Base-by-base conservation (phyloP, 1,140 invertebrate genomes). In the Dryas iulia region DNA sequence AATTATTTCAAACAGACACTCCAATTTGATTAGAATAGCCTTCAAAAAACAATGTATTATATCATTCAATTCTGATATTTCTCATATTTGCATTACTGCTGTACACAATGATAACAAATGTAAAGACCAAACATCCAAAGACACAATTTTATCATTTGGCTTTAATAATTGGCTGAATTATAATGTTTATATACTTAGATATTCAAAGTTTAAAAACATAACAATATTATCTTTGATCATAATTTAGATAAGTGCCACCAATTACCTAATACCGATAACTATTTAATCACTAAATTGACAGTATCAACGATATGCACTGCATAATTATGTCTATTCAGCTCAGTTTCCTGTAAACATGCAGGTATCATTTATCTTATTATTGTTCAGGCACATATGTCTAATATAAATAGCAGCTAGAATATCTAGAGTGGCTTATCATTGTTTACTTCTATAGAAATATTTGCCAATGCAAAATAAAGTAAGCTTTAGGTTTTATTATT, bases 281-380 rank as follows among this genome's bases (percentile, higher is more conserved):
- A 47, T 47, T 21, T 21, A 47, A 47, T 47, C 7, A 47, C 39
- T 47, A 47, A 2, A 47, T 47, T 47, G 18, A 18, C 23, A 35
- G 5, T 47, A 39, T 14, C 24, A 21, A 59, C 57, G 0, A 33
- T 59, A 10, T 21, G 30, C 39, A 8, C 18, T 21, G 8, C 18
- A 47, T 14, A 47, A 47, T n/a, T 6, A 14, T 35, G 33, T n/a
- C 33, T 35, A 35, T 47, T 47, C 39, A 47, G 3, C 39, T 47
- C 8, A 53, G 47, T 62, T 62, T 53, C 47, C 39, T 62, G 47
- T 52, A 62, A 62, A 53, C 60, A 53, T 28, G 26, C 18, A 62
- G 28, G 26, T 52, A 62, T 30, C 26, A 18, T 26, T 66, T 66
- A 66, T 66, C 64, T 30, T 31, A 11, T 30, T 53, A n/a, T 66